phyloP scores from a whole-genome alignment of 2,113 vertebrate species.

The Pangasianodon hypophthalmus region DNA sequence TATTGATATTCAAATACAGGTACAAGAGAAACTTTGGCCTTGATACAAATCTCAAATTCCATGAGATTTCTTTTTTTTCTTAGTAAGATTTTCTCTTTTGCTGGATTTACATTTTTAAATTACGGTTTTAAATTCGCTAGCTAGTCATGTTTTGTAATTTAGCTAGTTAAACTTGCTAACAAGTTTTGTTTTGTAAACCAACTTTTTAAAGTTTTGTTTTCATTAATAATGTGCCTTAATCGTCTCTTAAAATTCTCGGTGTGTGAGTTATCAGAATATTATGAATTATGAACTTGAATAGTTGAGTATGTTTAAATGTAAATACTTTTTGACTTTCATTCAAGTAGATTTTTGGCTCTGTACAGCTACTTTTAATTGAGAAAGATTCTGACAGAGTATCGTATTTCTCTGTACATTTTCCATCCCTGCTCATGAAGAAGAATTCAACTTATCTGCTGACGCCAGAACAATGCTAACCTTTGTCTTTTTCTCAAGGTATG shows the following conservation, averaged over 20 bases:
- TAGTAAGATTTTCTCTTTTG: background rate
- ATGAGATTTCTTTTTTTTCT: background rate
- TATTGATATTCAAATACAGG: background rate
- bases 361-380: background rate
- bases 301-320: background rate
- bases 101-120: background rate
- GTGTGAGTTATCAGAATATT: background rate
- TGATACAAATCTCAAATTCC: background rate
- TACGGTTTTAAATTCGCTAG: background rate
- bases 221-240: background rate
- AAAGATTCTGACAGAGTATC: background rate
- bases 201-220: background rate
- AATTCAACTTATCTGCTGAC: background rate
- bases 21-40: background rate
- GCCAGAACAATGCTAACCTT: constrained; percentile 74
- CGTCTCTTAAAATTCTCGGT: background rate
- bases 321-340: background rate
- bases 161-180: no score
- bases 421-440: background rate
- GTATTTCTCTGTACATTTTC: background rate
- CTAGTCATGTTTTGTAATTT: background rate
- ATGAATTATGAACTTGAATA: background rate
- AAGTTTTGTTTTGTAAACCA: background rate
- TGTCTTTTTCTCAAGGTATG: constrained; percentile 91
- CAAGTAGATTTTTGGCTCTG: background rate